These are phyloP conservation scores for Ylistrum balloti DNA, from an alignment of 1,140 invertebrate genomes.

Conservation along the genomic window DNA sequence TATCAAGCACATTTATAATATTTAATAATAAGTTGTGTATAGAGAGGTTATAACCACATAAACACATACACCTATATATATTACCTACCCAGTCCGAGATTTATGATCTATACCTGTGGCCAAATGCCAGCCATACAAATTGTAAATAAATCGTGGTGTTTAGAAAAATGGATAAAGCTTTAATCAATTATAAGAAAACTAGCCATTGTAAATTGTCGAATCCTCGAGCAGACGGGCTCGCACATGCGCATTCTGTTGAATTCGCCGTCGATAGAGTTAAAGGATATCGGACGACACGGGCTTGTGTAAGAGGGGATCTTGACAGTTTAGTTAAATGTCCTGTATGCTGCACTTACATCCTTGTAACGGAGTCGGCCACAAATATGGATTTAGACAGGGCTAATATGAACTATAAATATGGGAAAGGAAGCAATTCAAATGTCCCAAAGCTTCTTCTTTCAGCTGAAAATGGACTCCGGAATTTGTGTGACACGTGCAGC, in stretches of 20 bases:
- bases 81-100: constrained; percentile 45
- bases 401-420: constrained; percentile 34
- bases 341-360: constrained; percentile 52
- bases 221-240: constrained; percentile 41
- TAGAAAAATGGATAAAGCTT: constrained; percentile 62
- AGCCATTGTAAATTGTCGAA: constrained; percentile 44
- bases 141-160: constrained; percentile 55
- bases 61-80: background rate
- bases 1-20: background rate
- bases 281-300: background rate
- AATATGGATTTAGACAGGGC: constrained; percentile 46
- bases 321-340: constrained; percentile 60
- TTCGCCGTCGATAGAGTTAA: constrained; percentile 37
- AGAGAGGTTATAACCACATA: background rate
- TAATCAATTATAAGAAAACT: constrained; percentile 47
- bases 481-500: constrained; percentile 55
- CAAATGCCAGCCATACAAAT: constrained; percentile 50
- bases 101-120: constrained; percentile 52
- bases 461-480: constrained; percentile 50
- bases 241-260: constrained; percentile 46
- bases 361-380: constrained; percentile 38
- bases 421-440: constrained; percentile 22
- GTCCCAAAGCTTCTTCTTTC: constrained; percentile 48
- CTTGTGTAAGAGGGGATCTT: constrained; percentile 44
- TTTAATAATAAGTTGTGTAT: constrained; percentile 15